Percentiles rank a stretch among this genome's conserved stretches.
These are phyloP conservation scores for Drosophila sturtevanti DNA, from an alignment of 1,140 invertebrate species.

Conservation along the genomic window DNA sequence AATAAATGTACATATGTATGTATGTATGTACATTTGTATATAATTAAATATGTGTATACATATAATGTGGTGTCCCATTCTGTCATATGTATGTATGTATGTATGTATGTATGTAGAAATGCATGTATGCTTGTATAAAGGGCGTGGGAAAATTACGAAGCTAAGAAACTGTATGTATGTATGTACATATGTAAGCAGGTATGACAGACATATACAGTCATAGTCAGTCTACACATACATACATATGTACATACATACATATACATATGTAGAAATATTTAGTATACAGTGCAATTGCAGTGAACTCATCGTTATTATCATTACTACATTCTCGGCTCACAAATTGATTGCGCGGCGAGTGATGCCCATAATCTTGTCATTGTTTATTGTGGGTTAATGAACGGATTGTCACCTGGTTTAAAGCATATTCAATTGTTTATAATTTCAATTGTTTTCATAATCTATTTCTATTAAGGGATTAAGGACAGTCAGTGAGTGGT, in stretches of 20 bases:
- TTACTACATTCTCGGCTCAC: not conserved
- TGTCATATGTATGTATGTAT: not conserved
- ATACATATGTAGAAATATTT: not conserved
- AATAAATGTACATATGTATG: not conserved
- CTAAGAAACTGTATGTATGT: constrained; percentile 3
- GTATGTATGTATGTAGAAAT: not conserved
- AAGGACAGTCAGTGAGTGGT: too few species aligned
- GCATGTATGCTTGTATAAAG: too few species aligned
- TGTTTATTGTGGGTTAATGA: not conserved
- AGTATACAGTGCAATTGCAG: not conserved
- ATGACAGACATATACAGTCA: too few species aligned
- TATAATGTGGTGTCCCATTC: not conserved
- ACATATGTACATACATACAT: constrained; percentile 1
- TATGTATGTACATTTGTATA: not conserved
- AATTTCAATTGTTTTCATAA: constrained; percentile 11
- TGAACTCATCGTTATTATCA: constrained; percentile 27
- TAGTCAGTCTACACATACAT: not conserved
- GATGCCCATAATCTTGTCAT: not conserved
- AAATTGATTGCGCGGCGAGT: not conserved
- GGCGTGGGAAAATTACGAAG: constrained; percentile 29
- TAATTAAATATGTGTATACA: too few species aligned
- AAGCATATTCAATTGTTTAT: constrained; percentile 13
- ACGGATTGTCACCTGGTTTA: not conserved
- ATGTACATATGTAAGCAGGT: too few species aligned
- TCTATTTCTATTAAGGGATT: not conserved